These are phyloP conservation scores for Ecliptopera silaceata DNA, from an alignment of 2,888 invertebrate species.

Conservation along the genomic window DNA sequence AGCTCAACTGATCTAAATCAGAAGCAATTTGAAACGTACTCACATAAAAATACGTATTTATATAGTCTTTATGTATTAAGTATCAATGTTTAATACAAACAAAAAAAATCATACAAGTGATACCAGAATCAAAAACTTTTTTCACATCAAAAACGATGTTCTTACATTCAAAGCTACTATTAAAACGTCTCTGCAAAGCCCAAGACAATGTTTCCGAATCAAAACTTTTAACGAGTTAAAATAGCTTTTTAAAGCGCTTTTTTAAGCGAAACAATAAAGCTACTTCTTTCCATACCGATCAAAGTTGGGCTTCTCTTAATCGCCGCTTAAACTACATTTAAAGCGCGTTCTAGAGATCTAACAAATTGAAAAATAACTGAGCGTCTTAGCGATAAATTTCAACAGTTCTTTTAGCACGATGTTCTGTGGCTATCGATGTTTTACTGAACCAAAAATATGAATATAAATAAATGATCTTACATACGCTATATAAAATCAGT, in stretches of 20 bases:
- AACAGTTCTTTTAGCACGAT: constrained; percentile 25
- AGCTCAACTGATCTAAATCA: no score
- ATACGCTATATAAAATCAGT: no score
- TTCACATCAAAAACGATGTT: constrained; percentile 4
- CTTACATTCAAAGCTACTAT: constrained; percentile 4
- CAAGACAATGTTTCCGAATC: constrained; percentile 28
- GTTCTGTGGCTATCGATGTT: neutral
- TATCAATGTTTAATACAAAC: no score
- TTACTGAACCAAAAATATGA: neutral
- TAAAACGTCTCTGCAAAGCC: constrained; percentile 15
- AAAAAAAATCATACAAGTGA: no score
- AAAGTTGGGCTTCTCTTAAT: constrained; percentile 61
- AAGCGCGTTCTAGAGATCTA: constrained; percentile 56
- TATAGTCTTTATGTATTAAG: no score
- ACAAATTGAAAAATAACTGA: constrained; percentile 80
- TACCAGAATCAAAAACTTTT: no score
- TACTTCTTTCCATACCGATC: constrained; percentile 47
- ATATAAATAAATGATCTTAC: no score
- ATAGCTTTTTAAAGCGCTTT: constrained; percentile 38
- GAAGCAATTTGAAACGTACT: no score
- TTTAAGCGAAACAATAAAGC: constrained; percentile 31
- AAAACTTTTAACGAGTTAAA: constrained; percentile 36
- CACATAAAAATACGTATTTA: no score
- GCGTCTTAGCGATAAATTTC: constrained; percentile 68
- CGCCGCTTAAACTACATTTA: constrained; percentile 62